Conservation (phyloP, 2,113 vertebrate species). For the Calidris pugnax region DNA sequence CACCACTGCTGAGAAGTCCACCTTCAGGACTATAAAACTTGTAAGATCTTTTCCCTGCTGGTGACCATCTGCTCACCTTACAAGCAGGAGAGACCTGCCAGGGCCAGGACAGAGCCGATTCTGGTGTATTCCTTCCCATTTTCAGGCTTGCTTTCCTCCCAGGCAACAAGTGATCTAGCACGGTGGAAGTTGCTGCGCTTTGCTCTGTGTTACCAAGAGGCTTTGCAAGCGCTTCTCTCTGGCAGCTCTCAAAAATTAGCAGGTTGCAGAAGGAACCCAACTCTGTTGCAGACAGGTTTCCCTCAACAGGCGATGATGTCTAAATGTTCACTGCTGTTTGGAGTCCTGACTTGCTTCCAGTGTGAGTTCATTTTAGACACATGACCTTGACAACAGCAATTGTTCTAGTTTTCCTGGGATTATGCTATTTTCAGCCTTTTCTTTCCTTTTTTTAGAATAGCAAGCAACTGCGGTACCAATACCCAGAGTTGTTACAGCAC, state of each 20-base stretch:
- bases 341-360: not conserved
- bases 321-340: not conserved
- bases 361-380: not conserved
- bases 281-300: not conserved
- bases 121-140: not conserved
- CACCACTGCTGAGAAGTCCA: not conserved
- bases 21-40: not conserved
- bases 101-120: not conserved
- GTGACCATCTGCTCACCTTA: fast-evolving
- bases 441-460: not conserved
- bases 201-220: not conserved
- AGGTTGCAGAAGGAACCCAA: not conserved
- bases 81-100: not conserved
- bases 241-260: not conserved
- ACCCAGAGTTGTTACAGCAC: not conserved
- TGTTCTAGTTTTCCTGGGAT: conserved; percentile 23
- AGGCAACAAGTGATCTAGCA: not conserved
- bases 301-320: not conserved
- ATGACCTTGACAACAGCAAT: not conserved
- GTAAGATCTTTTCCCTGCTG: not conserved
- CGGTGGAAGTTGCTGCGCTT: not conserved
- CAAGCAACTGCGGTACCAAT: not conserved
- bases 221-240: not conserved
- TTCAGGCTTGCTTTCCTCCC: not conserved
- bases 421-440: conserved; percentile 9